Evolutionary conservation across 1,140 invertebrate species (phyloP).

Genomic region (Potamilus streckersoni): DNA sequence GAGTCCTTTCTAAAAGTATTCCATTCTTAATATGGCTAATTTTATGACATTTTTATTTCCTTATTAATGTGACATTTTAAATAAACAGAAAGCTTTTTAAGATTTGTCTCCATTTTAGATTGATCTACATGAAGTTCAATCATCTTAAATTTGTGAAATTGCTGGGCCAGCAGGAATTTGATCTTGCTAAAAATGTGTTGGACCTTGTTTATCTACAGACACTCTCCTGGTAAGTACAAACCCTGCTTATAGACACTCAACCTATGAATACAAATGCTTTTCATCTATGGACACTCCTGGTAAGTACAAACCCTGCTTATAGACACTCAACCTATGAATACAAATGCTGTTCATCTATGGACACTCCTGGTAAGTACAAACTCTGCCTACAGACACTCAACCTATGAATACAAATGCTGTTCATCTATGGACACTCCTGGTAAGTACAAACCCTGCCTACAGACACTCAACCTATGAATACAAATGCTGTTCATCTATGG

Average conservation of each 20-base stretch:
- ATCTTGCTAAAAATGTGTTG: conserved; percentile 84
- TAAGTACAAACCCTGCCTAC: conserved; percentile 28
- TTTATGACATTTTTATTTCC: no score
- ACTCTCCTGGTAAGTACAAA: conserved; percentile 76
- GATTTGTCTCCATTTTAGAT: conserved; percentile 11
- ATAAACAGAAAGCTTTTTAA: not conserved
- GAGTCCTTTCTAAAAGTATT: no score
- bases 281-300: no score
- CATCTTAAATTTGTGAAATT: conserved; percentile 30
- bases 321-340: no score
- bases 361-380: conserved; percentile 75
- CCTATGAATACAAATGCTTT: no score
- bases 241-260: not conserved
- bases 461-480: no score
- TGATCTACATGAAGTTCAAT: conserved; percentile 31
- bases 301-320: no score
- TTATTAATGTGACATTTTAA: no score
- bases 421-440: conserved; percentile 85
- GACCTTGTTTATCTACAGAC: conserved; percentile 88
- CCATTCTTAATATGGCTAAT: no score
- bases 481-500: conserved; percentile 78
- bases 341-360: conserved; percentile 78
- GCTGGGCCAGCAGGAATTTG: conserved; percentile 76
- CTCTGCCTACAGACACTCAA: not conserved
- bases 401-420: conserved; percentile 62